These are phyloP conservation scores for Montipora efflorescens DNA, from an alignment of 64 coral and sea anemone genomes.

Conservation along the genomic window DNA sequence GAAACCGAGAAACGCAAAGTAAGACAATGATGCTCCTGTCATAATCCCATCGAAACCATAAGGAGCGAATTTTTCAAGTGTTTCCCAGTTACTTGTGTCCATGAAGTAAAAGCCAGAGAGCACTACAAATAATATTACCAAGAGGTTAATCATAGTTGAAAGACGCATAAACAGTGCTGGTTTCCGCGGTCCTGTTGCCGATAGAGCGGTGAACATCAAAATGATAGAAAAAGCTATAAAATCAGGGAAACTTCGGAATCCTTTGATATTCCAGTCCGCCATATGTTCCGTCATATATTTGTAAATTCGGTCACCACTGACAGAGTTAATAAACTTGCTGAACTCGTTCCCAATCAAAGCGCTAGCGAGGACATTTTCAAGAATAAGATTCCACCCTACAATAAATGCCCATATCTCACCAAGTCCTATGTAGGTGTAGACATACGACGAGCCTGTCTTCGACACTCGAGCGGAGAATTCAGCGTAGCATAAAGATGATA, in stretches of 20 bases:
- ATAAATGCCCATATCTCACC: conserved; percentile 95
- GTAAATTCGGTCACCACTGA: conserved; percentile 61
- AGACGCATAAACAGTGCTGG: conserved; percentile 73
- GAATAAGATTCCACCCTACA: conserved; percentile 88
- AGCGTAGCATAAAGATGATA: conserved; percentile 88
- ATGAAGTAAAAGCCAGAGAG: conserved; percentile 84
- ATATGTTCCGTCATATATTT: conserved; percentile 65
- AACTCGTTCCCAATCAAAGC: conserved; percentile 81
- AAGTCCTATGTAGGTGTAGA: conserved; percentile 78
- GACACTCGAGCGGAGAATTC: conserved; percentile 88
- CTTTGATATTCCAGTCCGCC: conserved; percentile 49
- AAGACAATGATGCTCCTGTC: conserved; percentile 71
- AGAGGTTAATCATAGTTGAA: conserved; percentile 73
- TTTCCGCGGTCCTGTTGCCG: conserved; percentile 65
- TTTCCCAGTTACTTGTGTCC: conserved; percentile 82
- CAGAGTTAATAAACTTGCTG: conserved; percentile 71
- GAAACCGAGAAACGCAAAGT: conserved; percentile 91
- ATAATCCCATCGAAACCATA: conserved; percentile 82
- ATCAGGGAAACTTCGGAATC: conserved; percentile 73
- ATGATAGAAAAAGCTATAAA: conserved; percentile 77
- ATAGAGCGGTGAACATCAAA: conserved; percentile 51
- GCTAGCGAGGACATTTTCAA: conserved; percentile 84
- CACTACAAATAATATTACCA: conserved; percentile 72
- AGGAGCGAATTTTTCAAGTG: conserved; percentile 84
- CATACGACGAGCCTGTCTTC: conserved; percentile 83